Evolutionary conservation across 2,888 invertebrate genomes (phyloP), one percentile per base, ranked within the genome.

Genomic region (Temnothorax unifasciatus): DNA sequence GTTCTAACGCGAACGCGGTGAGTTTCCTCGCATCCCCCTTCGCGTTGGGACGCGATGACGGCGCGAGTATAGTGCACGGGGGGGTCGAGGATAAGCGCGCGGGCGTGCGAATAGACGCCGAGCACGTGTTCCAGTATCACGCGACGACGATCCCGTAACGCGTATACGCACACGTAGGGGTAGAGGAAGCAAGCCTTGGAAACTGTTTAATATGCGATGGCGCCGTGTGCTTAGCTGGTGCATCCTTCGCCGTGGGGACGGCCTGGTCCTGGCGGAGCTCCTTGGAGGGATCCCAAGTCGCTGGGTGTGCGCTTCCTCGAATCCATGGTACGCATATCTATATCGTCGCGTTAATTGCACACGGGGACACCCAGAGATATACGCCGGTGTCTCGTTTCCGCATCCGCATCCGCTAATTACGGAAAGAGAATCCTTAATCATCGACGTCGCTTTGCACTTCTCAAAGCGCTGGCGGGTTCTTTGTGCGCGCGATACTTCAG

Each of bases 301-400:
- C 96, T 97, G 92, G 97, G 97, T 92, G 95, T 96, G 91, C 96
- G 97, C 95, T 97, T 98, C 95, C 96, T 97, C 91, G 96, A 97
- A 94, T 97, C 97, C 90, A 96, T 98, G 97, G 97, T 97, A 96
- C 93, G 94, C 94, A 89, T 88, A 85, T 87, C 83, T 82, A 29
- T 69, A 81, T 73, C 63, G 68, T 21, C 85, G 85, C 85, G 85
- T 77, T 76, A 86, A 86, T 54, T 41, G 79, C 61, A 69, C 29
- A 21, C 54, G 73, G 52, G 54, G 68, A 64, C 69, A 68, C 57
- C 9, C 29, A 38, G 38, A 63, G 29, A 29, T 29, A 29, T 64
- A 68, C 83, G 0, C 41, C 59, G n/a, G 50, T 38, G 61, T 63
- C 76, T 76, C 25, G 29, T 44, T 34, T 44, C 76, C 63, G 75